Evolutionary conservation across 1,140 invertebrate genomes (phyloP), one percentile per base, ranked within the genome.

Genomic region (Drosophila willistoni): DNA sequence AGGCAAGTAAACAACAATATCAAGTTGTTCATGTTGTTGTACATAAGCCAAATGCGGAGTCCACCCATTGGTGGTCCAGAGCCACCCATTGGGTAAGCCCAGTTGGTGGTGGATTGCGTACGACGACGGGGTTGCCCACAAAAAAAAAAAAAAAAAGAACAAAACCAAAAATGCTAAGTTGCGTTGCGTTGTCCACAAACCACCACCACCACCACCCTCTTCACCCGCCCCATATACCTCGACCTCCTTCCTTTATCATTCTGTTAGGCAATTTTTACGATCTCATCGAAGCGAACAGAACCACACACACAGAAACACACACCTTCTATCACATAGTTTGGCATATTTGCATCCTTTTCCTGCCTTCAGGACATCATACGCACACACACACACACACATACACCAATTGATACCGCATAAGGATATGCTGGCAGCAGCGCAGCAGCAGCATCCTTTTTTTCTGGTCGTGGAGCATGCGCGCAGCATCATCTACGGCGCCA

Each of bases 1-100:
- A 55, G 77, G 62, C 62, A 66, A 72, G 73, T 76, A 80, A 73
- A 79, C 77, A 82, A 57, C 44, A 80, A 66, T 34, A 56, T 60
- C 39, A 54, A 51, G 59, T 65, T 64, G 61, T 66, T 36, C n/a
- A 65, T 41, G 65, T 55, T 64, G 56, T 64, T 84, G 77, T 84
- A 84, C 77, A 87, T 87, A 86, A 73, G 84, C 68, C 79, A 68
- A 63, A 65, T 64, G 68, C 79, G 39, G 59, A 60, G 80, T 77
- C 70, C 83, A 89, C 77, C 84, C 83, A 87, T 87, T 87, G 83
- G 83, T 89, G 84, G 83, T 72, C 82, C 69, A 68, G 61, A 63
- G 67, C 80, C 84, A 89, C 83, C 83, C 84, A 87, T 89, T 73
- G 81, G 83, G 79, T 12, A 77, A 47, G 12, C 84, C 47, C 84